phyloP scores from a whole-genome alignment of 37 sponge, comb jelly and placozoan species.

The Mnemiopsis leidyi region DNA sequence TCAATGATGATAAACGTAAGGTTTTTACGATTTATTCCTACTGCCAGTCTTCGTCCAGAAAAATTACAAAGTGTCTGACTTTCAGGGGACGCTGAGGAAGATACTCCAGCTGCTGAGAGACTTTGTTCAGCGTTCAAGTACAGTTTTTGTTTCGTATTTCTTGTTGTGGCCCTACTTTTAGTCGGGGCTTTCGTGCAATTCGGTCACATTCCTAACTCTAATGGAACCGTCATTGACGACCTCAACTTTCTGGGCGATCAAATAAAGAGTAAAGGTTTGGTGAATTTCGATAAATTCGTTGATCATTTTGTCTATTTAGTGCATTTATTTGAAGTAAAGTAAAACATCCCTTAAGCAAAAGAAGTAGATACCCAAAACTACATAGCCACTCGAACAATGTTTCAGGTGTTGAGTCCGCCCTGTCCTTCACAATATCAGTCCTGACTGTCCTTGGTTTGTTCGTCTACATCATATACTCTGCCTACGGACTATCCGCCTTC shows the following conservation, averaged over 20 bases:
- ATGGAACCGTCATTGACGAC: constrained; percentile 19
- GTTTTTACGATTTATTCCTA: too few species aligned
- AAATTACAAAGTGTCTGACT: too few species aligned
- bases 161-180: constrained; percentile 12
- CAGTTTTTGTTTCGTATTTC: not conserved
- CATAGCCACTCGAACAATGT: too few species aligned
- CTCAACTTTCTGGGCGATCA: constrained; percentile 10
- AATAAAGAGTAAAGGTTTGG: not conserved
- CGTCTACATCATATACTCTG: constrained; percentile 5
- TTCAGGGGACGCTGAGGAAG: not conserved
- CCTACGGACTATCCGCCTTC: constrained; percentile 50
- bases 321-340: too few species aligned
- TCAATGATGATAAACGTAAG: too few species aligned
- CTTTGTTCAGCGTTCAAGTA: constrained; percentile 25
- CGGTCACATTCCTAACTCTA: not conserved
- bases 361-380: too few species aligned
- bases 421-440: not conserved
- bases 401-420: constrained; percentile 49
- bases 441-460: not conserved
- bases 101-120: not conserved
- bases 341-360: too few species aligned
- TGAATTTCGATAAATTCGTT: too few species aligned
- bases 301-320: too few species aligned
- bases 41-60: too few species aligned
- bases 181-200: constrained; percentile 27